Evolutionary conservation across 2,113 vertebrate genomes (phyloP).

Genomic region (Seriola aureovittata): DNA sequence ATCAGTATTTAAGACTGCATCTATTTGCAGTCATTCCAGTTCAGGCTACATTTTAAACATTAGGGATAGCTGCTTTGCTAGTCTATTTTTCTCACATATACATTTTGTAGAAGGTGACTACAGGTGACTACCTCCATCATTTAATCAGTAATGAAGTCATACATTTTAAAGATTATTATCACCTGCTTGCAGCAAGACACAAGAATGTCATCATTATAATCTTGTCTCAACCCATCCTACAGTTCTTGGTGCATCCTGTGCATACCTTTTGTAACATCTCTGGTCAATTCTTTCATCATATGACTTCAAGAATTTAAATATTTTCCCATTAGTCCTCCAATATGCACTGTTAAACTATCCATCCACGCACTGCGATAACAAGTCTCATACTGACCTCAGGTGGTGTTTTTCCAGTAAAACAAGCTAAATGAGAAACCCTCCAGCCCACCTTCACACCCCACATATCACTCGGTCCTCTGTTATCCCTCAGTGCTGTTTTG

Average conservation of each 20-base stretch:
- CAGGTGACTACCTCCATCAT: too few species aligned
- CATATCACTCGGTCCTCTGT: constrained; percentile 4
- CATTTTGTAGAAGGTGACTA: too few species aligned
- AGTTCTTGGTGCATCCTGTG: not conserved
- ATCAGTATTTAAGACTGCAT: not conserved
- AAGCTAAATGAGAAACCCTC: constrained; percentile 43
- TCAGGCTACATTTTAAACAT: too few species aligned
- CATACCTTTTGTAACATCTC: not conserved
- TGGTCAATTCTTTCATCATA: not conserved
- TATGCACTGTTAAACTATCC: not conserved
- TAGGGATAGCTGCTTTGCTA: too few species aligned
- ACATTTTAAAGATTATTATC: too few species aligned
- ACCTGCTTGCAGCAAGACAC: too few species aligned
- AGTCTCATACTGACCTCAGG: constrained; percentile 82
- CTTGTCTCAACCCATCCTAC: not conserved
- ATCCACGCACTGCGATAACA: constrained; percentile 22
- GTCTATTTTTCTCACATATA: too few species aligned
- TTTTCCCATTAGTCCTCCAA: not conserved
- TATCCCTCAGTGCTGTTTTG: constrained; percentile 9
- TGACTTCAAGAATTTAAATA: not conserved
- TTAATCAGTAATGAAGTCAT: too few species aligned
- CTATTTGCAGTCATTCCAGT: not conserved
- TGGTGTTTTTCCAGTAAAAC: constrained; percentile 75
- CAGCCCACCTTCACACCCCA: not conserved
- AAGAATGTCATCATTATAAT: not conserved